Base-by-base conservation (phyloP, 64 coral and sea anemone species). In the Dendronephthya gigantea region DNA sequence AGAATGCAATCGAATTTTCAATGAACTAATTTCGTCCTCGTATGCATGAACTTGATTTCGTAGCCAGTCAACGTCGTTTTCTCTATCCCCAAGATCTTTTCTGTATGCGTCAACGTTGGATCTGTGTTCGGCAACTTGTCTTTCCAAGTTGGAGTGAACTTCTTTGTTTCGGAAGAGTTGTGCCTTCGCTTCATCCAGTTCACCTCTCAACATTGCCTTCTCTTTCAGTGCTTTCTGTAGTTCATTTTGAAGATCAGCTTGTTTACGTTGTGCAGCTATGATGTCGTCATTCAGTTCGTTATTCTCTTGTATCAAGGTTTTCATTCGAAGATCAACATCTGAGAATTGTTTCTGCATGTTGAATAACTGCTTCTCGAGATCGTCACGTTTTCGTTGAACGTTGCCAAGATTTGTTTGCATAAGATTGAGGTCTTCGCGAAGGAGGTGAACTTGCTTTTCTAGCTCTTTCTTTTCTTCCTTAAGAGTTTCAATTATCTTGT, bases 211-310 rank as follows among this genome's bases (percentile, higher is more conserved):
- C 58, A 88, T 84, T 39, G 90, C 84, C 14, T 91, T 90, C 16
- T 98, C 92, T 91, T 92, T 98, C 25, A 98, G 17, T 7, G 81
- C 56, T 11, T 83, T 89, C 62, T 93, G 95, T 0, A 98, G 29
- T 17, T 92, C 92, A 25, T 92, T 92, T 43, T 98, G 89, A 35
- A 90, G 81, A 39, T 93, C 90, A 22, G 87, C 86, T 82, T 93
- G 93, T 69, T 98, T 98, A 59, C 85, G 88, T 83, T 93, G 92
- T 39, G 89, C 82, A 32, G 82, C 84, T 15, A 98, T 92, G 40
- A 98, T 81, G 82, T 98, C 95, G 23, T 89, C 91, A 39, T 98
- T 89, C 95, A 98, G 90, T 85, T 98, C 95, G 56, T 93, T 87
- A 39, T 98, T 98, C 83, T 98, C 95, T 39, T 93, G 89, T 36